Evolutionary conservation across 1,140 invertebrate species (phyloP), one percentile per base, ranked within the genome.

Genomic region (Aplysia californica): DNA sequence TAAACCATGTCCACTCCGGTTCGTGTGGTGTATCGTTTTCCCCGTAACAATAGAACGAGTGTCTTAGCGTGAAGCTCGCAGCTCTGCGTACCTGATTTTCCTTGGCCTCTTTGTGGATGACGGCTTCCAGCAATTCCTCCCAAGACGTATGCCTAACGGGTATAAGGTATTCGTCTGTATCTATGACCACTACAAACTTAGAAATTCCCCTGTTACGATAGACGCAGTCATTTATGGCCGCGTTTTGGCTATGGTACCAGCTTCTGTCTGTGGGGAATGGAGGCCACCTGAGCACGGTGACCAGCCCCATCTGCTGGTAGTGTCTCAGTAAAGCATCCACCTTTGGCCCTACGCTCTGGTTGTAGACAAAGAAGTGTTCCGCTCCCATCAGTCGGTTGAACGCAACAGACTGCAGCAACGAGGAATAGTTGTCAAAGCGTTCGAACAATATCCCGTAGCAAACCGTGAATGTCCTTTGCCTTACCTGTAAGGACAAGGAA

Each of bases 181-280:
- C 77, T 6, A 61, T 6, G 33, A 75, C 23, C 5, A 58, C 71
- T 36, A 79, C 55, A 33, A 64, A 75, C 26, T 69, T 65, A 23
- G 65, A 50, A 1, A 39, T 36, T 3, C 71, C 33, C 23, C 50
- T 66, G 26, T 75, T 79, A 23, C 77, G 31, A 31, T 75, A 69
- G 6, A 79, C 31, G 29, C 77, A 79, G 65, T 79, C 77, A 50
- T 79, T 75, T 2, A 79, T 67, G 18, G 73, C 78, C 18, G 41
- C 58, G 15, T 65, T 5, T 23, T 79, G 78, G 1, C 66, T 74
- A 55, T 70, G 72, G 58, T 76, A 76, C 68, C 68, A 71, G 0
- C 26, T 44, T 20, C 58, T 29, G 1, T 31, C 10, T 10, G 20
- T 2, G 36, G 2, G 3, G 20, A 55, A 55, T 21, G 58, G 15